Conservation (phyloP, 2,113 vertebrate genomes). For the Tragelaphus buxtoni region DNA sequence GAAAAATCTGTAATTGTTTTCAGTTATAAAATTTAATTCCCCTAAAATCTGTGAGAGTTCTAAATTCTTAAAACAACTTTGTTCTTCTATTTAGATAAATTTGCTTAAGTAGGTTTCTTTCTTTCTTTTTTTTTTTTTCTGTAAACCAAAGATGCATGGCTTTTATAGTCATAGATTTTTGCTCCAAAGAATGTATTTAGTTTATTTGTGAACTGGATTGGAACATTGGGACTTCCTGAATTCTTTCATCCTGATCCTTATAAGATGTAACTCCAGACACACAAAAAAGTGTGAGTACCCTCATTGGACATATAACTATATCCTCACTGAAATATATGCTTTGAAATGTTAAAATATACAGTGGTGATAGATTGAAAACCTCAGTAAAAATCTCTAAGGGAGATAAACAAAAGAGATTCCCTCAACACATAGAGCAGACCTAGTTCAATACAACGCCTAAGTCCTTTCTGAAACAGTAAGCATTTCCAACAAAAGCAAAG, state of each 20-base stretch:
- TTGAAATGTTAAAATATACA: background rate
- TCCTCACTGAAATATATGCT: background rate
- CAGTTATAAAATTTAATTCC: background rate
- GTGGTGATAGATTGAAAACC: background rate
- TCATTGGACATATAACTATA: background rate
- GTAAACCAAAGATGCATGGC: background rate
- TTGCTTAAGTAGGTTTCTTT: background rate
- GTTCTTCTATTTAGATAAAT: background rate
- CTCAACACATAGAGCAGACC: background rate
- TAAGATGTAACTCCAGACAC: background rate
- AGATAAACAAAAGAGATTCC: background rate
- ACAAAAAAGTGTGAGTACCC: background rate
- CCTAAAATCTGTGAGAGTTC: background rate
- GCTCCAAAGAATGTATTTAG: background rate
- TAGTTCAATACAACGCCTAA: background rate
- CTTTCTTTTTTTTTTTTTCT: background rate
- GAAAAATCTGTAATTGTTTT: background rate
- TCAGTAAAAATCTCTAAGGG: background rate
- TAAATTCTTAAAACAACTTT: background rate
- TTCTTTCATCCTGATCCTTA: background rate
- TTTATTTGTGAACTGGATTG: background rate
- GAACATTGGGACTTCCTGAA: background rate
- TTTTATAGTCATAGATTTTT: background rate
- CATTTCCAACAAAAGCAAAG: background rate
- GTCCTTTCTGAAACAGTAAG: background rate